A percentile compares a stretch with the other conserved stretches of the same genome.
Conservation (phyloP, 2,888 invertebrate genomes). For the Opisthograptis luteolata region DNA sequence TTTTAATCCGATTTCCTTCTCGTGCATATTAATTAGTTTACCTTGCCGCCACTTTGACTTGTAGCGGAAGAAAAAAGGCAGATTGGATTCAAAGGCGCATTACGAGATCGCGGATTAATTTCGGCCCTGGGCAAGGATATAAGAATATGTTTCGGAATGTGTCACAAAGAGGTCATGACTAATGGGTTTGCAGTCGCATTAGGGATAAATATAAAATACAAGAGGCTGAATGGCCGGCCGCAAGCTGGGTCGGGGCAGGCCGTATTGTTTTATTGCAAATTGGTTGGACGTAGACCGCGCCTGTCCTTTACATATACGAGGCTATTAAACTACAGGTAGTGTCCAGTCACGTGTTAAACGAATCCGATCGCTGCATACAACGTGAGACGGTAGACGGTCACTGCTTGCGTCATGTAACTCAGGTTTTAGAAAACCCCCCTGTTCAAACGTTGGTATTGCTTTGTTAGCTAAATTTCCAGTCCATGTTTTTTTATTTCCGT, state of each 20-base stretch:
- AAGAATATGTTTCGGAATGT: constrained; percentile 54
- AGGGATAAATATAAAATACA: constrained; percentile 60
- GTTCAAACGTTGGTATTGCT: constrained; percentile 44
- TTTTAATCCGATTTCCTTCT: constrained; percentile 56
- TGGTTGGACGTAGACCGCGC: constrained; percentile 80
- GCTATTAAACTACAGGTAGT: constrained; percentile 79
- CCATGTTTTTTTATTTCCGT: constrained; percentile 17
- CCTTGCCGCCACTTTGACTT: constrained; percentile 43
- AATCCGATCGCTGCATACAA: constrained; percentile 76
- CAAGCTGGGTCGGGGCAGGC: constrained; percentile 62
- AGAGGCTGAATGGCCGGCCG: constrained; percentile 55
- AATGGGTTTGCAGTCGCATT: constrained; percentile 56
- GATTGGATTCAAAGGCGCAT: constrained; percentile 41
- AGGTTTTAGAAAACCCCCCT: constrained; percentile 49
- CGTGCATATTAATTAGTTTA: constrained; percentile 58
- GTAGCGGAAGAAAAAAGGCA: constrained; percentile 39
- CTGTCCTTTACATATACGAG: constrained; percentile 83
- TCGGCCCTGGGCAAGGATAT: constrained; percentile 49
- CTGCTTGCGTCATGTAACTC: constrained; percentile 54
- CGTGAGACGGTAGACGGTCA: constrained; percentile 55
- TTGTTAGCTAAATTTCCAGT: constrained; percentile 40
- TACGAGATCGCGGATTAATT: constrained; percentile 53
- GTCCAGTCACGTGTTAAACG: constrained; percentile 83
- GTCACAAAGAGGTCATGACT: constrained; percentile 62
- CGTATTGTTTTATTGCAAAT: constrained; percentile 85